Evolutionary conservation across 2,113 vertebrate species (phyloP).

Genomic region (Pogonocichla stellata): DNA sequence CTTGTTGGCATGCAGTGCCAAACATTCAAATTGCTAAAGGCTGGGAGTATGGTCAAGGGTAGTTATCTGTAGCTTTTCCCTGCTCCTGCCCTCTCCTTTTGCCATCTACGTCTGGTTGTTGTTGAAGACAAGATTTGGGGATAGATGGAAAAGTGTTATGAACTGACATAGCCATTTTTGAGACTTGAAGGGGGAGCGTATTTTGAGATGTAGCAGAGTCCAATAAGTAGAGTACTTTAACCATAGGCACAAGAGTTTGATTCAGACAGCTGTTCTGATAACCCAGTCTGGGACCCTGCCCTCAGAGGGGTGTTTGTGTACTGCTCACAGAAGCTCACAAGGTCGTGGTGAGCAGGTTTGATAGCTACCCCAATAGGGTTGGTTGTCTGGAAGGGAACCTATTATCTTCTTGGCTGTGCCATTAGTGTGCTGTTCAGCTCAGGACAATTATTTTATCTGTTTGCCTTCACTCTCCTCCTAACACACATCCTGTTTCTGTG

Average conservation of each 20-base stretch:
- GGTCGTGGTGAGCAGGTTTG: neutral
- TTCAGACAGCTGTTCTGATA: neutral
- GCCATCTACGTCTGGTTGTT: neutral
- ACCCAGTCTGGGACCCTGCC: neutral
- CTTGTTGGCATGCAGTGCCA: neutral
- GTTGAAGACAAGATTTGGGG: neutral
- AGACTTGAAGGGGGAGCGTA: neutral
- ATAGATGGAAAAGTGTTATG: neutral
- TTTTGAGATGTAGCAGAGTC: neutral
- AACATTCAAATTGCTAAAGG: neutral
- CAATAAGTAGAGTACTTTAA: neutral
- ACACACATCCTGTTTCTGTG: neutral
- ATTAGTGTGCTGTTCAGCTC: neutral
- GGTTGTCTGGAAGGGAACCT: neutral
- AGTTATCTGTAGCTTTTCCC: neutral
- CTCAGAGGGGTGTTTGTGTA: neutral
- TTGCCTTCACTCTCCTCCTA: neutral
- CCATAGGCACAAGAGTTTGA: neutral
- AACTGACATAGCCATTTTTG: neutral
- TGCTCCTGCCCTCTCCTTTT: neutral
- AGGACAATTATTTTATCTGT: neutral
- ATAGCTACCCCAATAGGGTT: neutral
- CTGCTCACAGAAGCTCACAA: neutral
- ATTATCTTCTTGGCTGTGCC: neutral
- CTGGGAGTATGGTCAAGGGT: neutral